Evolutionary conservation across 2,113 vertebrate species (phyloP), one percentile per base, ranked within the genome.

Genomic region (Lipophrys pholis): DNA sequence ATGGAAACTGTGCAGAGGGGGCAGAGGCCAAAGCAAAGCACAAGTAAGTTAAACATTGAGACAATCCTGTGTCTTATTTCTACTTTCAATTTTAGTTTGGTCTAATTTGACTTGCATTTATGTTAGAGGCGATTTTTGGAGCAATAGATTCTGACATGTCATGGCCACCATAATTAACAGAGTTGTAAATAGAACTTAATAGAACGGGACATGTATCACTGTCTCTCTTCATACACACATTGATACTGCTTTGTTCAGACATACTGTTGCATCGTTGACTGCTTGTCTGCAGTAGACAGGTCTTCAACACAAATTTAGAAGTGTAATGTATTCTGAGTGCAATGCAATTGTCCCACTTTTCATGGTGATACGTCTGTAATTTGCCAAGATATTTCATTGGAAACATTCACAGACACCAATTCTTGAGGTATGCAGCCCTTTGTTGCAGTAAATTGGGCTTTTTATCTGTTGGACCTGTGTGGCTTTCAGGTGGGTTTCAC

Each of bases 1-100:
- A 30, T 75, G 58, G 52, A 73, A 59, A 68, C 57, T 16, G 15
- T 65, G 48, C 68, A 16, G 12, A 17, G 21, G 38, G 51, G 41
- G 56, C 69, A 78, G 49, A 61, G 43, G 48, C 53, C 41, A 40
- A 6, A 68, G 35, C 36, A 35, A 53, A 54, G 54, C 35, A 14
- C 50, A 42, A 43, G 51, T 53, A 46, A 70, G 69, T 51, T 38
- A 14, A 69, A 58, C 51, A 1, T 40, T 14, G 71, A 80, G 50
- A 11, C 59, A 79, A 40, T 7, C 66, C 46, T 40, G 11, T 16
- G 6, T 59, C 43, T 54, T 17, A 17, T 71, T 54, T 61, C 11
- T 15, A 11, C 3, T 8, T 69, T 51, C 56, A 11, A n/a, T 11
- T 65, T 30, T 8, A 57, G 35, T 36, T 49, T 51, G n/a, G 10